Percentiles rank a stretch among this genome's conserved stretches.
These are phyloP conservation scores for Fragum whitleyi DNA, from an alignment of 2,888 invertebrate species.

Conservation along the genomic window DNA sequence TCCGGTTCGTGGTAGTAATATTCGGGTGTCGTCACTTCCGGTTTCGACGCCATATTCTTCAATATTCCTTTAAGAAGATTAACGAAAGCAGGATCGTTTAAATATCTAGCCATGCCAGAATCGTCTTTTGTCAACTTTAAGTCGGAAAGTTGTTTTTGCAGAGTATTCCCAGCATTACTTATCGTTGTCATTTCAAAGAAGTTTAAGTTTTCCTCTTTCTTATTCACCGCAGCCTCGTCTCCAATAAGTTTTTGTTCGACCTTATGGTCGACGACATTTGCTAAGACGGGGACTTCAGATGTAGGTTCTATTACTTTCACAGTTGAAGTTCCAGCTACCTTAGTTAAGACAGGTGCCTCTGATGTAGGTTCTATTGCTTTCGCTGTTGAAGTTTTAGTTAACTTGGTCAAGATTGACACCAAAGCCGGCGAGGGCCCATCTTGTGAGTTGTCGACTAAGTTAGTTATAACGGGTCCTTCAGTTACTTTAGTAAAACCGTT, in stretches of 20 bases:
- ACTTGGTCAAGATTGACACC: background rate
- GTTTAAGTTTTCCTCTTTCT: background rate
- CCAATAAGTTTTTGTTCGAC: background rate
- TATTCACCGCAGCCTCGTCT: background rate
- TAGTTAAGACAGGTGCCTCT: background rate
- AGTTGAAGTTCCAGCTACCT: background rate
- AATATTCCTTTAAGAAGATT: background rate
- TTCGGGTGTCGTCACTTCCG: background rate
- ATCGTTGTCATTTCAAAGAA: background rate
- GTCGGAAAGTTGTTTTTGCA: background rate
- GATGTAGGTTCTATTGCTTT: background rate
- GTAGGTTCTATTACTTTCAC: background rate
- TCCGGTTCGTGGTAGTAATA: background rate
- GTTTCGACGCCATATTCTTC: background rate
- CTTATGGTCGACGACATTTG: constrained; percentile 4
- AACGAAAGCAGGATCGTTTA: constrained; percentile 1
- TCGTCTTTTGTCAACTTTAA: constrained; percentile 8
- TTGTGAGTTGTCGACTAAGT: background rate
- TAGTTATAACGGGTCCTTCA: background rate
- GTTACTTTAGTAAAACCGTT: background rate
- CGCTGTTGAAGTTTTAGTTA: background rate
- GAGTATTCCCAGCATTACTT: background rate
- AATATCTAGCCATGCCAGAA: background rate
- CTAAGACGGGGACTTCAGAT: background rate
- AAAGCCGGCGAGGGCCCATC: background rate